Base-by-base conservation (phyloP, 2,888 invertebrate species). In the Baronia brevicornis region DNA sequence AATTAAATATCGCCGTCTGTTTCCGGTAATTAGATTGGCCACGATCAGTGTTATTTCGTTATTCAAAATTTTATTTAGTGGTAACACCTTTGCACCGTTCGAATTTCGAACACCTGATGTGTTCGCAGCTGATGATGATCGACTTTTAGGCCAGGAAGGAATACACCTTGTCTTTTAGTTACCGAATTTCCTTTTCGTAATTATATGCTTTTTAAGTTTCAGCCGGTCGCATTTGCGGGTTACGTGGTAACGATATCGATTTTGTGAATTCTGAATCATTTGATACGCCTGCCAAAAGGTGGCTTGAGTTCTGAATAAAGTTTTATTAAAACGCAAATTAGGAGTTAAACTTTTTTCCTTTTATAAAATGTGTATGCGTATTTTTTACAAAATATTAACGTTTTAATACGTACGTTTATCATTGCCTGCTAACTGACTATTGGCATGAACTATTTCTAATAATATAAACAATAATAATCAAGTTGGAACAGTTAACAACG, bases 121-220 rank as follows among this genome's bases (percentile, higher is more conserved):
- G 57, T 51, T 52, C 40, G 58, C 64, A 65, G 65, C 66, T 74
- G 73, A 71, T 66, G 55, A 55, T 55, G 52, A 55, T 53, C 50
- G 55, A 49, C 38, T 38, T 42, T 27, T 26, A 52, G 51, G 46
- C 49, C 47, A 47, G 49, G 50, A 48, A 51, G 52, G 51, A 48
- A 50, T 54, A 64, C 73, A 74, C 74, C 74, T 74, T 73, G 72
- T 64, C 63, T 66, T 62, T 72, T 69, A 64, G 70, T 71, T 73
- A 66, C 63, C 66, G 71, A 70, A 70, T 68, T 70, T 65, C 68
- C 62, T 66, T 59, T 54, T 56, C 57, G 54, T 72, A 72, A 72
- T 73, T 72, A 67, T 51, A 50, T 54, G 54, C 58, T 52, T 52
- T 56, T 58, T 49, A 41, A 54, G 43, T 48, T 46, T 53, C 51